These are phyloP conservation scores for Notarius lentiginosus DNA, from an alignment of 2,113 vertebrate species.

Conservation along the genomic window DNA sequence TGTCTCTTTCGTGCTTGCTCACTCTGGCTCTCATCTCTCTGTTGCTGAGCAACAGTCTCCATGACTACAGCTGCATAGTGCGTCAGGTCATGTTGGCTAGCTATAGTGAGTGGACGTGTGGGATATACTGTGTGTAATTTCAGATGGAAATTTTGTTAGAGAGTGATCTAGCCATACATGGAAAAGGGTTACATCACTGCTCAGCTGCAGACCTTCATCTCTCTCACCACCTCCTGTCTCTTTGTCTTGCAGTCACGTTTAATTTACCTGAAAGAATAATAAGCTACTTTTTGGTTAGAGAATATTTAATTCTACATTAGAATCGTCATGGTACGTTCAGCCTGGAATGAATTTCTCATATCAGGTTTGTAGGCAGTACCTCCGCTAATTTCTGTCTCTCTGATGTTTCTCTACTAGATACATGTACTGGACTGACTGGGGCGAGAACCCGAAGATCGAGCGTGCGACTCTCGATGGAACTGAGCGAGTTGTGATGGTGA, in stretches of 20 bases:
- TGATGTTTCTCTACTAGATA: conserved; percentile 70
- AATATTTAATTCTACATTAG: neutral
- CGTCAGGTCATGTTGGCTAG: conserved; percentile 6
- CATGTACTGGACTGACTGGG: conserved; percentile 99
- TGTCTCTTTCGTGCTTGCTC: neutral
- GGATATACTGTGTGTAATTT: neutral
- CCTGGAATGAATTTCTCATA: neutral
- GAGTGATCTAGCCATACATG: neutral
- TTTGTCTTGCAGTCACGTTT: neutral
- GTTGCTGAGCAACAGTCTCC: conserved; percentile 37
- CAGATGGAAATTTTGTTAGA: neutral
- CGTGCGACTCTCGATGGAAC: conserved; percentile 89
- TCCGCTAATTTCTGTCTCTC: neutral
- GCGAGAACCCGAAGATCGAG: conserved; percentile 93
- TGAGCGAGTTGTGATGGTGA: conserved; percentile 89
- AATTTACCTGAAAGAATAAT: neutral
- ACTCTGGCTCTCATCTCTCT: neutral
- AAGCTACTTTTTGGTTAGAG: neutral
- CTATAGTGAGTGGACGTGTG: neutral
- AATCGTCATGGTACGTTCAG: neutral
- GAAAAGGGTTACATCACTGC: neutral
- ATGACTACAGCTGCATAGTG: conserved; percentile 18
- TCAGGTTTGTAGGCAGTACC: neutral
- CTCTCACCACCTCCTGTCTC: too few relatives aligned
- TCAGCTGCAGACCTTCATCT: neutral